phyloP scores from a whole-genome alignment of 2,113 vertebrate species.

The Laterallus jamaicensis region DNA sequence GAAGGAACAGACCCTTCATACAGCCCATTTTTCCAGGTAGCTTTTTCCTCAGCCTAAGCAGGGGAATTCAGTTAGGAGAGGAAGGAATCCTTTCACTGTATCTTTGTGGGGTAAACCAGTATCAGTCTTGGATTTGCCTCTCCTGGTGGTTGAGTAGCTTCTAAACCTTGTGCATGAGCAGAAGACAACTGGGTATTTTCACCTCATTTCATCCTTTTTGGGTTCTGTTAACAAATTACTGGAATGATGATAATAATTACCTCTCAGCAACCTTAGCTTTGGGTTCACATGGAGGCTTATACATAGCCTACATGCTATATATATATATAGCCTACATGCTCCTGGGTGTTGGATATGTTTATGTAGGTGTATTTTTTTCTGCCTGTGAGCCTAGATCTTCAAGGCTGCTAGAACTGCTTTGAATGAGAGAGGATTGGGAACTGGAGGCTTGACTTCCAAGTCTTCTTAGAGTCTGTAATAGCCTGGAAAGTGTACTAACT shows the following conservation, averaged over 20 bases:
- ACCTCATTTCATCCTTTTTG: neutral
- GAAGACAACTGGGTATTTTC: neutral
- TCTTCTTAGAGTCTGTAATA: neutral
- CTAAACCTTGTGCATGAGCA: no score
- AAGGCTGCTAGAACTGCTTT: neutral
- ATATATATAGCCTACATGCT: rapidly evolving
- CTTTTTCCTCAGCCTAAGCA: neutral
- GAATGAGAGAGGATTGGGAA: neutral
- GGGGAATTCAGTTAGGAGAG: neutral
- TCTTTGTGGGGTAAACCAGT: neutral
- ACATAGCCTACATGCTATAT: rapidly evolving
- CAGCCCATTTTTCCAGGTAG: neutral
- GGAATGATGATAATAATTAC: neutral
- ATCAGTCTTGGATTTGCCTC: neutral
- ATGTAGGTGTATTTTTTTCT: rapidly evolving
- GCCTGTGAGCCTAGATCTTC: neutral
- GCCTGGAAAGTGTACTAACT: neutral
- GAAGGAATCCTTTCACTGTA: neutral
- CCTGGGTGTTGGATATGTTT: neutral
- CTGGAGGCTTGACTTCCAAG: neutral
- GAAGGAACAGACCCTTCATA: neutral
- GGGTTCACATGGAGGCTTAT: neutral
- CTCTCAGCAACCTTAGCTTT: neutral
- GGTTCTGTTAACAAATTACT: neutral
- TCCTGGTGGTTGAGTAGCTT: neutral